A percentile compares a stretch with the other conserved stretches of the same genome.
Conservation (phyloP, 2,888 invertebrate genomes). For the Leptinotarsa juncta region DNA sequence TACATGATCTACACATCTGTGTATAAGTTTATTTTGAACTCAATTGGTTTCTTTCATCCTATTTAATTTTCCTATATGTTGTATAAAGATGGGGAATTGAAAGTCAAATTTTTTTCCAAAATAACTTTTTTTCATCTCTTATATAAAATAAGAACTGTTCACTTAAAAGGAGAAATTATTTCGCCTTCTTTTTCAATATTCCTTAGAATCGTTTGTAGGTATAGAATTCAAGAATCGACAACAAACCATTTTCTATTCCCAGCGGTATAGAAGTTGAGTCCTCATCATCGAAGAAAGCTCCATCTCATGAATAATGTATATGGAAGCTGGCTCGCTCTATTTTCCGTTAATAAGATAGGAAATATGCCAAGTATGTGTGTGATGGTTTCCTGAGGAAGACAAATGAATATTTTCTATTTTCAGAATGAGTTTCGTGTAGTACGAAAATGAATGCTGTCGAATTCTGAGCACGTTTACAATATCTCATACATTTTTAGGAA, state of each 20-base stretch:
- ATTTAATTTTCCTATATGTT: too few species aligned
- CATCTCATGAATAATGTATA: constrained; percentile 14
- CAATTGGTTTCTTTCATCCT: too few species aligned
- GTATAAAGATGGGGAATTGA: too few species aligned
- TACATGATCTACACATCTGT: too few species aligned
- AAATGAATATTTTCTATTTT: constrained; percentile 6
- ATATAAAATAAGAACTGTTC: too few species aligned
- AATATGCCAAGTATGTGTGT: constrained; percentile 13
- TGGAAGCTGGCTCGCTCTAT: constrained; percentile 3
- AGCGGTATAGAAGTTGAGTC: neutral
- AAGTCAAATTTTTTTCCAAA: too few species aligned
- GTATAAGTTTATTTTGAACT: too few species aligned
- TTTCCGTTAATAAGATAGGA: neutral
- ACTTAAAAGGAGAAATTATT: too few species aligned
- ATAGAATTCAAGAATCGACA: neutral
- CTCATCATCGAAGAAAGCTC: neutral
- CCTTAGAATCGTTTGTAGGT: too few species aligned
- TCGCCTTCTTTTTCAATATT: too few species aligned
- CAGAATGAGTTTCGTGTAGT: neutral
- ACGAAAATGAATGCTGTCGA: neutral
- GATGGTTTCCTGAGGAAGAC: constrained; percentile 4
- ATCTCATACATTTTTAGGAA: neutral
- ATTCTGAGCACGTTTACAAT: neutral
- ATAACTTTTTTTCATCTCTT: too few species aligned
- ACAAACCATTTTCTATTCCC: neutral